These are phyloP conservation scores for Gadus macrocephalus DNA, from an alignment of 2,113 vertebrate species.

Conservation along the genomic window DNA sequence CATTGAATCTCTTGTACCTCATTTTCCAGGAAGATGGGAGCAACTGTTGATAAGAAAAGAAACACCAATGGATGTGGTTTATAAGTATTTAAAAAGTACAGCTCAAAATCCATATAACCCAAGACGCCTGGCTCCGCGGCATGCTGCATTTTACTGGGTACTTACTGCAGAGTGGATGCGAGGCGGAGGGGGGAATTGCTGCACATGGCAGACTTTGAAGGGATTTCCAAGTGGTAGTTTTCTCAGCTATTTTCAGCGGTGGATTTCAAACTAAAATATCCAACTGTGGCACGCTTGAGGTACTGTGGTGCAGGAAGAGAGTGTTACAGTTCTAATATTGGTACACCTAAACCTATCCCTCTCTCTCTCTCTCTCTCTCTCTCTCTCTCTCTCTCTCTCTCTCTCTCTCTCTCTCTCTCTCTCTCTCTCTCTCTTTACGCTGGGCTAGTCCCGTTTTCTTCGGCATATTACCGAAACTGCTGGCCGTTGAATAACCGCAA, in stretches of 20 bases:
- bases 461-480: constrained; percentile 50
- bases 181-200: constrained; percentile 10
- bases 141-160: no score
- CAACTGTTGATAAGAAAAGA: no score
- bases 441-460: constrained; percentile 27
- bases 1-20: no score
- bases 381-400: no score
- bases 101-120: no score
- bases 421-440: no score
- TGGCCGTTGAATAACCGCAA: constrained; percentile 51
- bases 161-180: not conserved
- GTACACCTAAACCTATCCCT: not conserved
- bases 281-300: constrained; percentile 57
- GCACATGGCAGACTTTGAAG: constrained; percentile 39
- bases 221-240: constrained; percentile 44
- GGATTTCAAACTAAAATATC: constrained; percentile 65
- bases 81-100: no score
- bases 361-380: no score
- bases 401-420: no score
- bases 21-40: no score
- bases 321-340: constrained; percentile 57
- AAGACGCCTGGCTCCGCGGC: no score
- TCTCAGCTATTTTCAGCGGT: constrained; percentile 58
- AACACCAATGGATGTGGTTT: no score
- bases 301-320: constrained; percentile 55